These are phyloP conservation scores for Halocaridina rubra DNA, from an alignment of 2,888 invertebrate species.

Conservation along the genomic window DNA sequence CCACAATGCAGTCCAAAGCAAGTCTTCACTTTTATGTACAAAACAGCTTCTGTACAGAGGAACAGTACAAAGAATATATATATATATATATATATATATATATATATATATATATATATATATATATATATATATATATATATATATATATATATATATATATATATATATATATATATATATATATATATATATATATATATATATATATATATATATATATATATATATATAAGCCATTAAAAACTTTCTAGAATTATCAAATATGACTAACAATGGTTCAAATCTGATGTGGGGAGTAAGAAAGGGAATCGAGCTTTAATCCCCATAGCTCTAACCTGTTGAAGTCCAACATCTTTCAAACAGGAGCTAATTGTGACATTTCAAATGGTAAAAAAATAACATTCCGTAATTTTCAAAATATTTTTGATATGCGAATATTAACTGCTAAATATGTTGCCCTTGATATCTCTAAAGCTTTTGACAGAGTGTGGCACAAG, in stretches of 20 bases:
- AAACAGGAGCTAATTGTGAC: too few relatives aligned
- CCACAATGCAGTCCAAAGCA: too few relatives aligned
- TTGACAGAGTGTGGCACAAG: too few relatives aligned
- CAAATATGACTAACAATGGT: not conserved
- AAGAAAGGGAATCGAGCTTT: too few relatives aligned
- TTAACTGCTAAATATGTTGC: too few relatives aligned
- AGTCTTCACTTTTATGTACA: not conserved
- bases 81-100: not conserved
- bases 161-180: not conserved
- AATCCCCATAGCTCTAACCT: too few relatives aligned
- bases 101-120: not conserved
- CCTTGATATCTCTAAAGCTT: too few relatives aligned
- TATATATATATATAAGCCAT: not conserved
- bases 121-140: not conserved
- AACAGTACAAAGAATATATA: not conserved
- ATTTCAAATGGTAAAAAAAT: too few relatives aligned
- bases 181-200: slow-evolving; percentile 4
- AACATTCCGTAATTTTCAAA: too few relatives aligned
- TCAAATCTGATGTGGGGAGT: not conserved
- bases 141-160: not conserved
- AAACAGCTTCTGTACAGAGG: not conserved
- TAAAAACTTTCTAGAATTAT: not conserved
- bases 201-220: not conserved
- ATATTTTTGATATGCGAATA: too few relatives aligned
- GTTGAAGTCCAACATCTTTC: too few relatives aligned